Conservation (phyloP, 2,888 invertebrate species). For the Cheilosia scutellata region DNA sequence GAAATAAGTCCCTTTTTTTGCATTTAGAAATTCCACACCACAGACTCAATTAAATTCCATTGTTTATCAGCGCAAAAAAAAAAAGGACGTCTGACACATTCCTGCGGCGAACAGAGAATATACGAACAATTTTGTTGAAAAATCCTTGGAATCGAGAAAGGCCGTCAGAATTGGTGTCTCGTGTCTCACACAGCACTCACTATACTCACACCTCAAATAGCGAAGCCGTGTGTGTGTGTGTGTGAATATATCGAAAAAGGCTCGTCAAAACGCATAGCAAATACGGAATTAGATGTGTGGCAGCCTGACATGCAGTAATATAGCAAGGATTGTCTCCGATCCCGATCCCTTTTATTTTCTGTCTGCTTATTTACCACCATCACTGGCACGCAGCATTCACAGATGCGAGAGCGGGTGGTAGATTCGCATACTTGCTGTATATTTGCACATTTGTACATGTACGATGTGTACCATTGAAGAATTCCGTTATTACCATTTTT, state of each 20-base stretch:
- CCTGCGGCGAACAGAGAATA: conserved; percentile 46
- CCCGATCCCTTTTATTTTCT: conserved; percentile 3
- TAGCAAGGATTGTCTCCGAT: conserved; percentile 34
- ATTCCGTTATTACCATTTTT: conserved; percentile 76
- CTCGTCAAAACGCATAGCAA: conserved; percentile 64
- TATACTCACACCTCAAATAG: conserved; percentile 1
- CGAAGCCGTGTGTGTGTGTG: background rate
- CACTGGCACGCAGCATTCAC: background rate
- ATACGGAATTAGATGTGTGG: conserved; percentile 64
- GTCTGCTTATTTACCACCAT: background rate
- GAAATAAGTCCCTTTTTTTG: conserved; percentile 32
- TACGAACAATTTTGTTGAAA: conserved; percentile 51
- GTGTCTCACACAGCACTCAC: conserved; percentile 2
- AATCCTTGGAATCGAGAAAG: conserved; percentile 40
- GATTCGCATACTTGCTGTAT: conserved; percentile 17
- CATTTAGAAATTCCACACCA: conserved; percentile 61
- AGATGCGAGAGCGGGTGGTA: background rate
- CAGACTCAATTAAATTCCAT: conserved; percentile 67
- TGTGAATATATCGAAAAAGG: conserved; percentile 20
- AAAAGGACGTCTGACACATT: conserved; percentile 58
- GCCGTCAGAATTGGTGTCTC: conserved; percentile 29
- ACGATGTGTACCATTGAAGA: conserved; percentile 72
- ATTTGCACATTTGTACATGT: conserved; percentile 63
- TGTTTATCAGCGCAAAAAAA: conserved; percentile 51
- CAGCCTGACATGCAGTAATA: conserved; percentile 55